Evolutionary conservation across 2,888 invertebrate species (phyloP), one percentile per base, ranked within the genome.

Genomic region (Sabatieria punctata): DNA sequence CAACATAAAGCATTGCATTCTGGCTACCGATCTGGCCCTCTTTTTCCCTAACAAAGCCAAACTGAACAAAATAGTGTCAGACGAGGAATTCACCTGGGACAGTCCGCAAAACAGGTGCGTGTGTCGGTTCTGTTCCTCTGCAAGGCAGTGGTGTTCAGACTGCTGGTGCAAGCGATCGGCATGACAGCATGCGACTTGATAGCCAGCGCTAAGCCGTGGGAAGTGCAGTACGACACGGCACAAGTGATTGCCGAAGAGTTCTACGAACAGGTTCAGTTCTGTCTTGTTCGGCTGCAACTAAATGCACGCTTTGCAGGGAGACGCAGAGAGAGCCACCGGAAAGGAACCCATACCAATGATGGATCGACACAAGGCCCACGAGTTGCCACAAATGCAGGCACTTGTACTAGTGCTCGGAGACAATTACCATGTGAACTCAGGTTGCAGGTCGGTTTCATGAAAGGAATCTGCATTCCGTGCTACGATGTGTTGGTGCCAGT

Each of bases 151-250:
- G 49, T 43, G 50, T 57, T 27, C 58, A 73, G 82, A 56, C 67
- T 75, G 44, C 66, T 82, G 27, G 72, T 79, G 2, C 77, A 80
- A 71, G 81, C 81, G 0, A 75, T 82, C 53, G 74, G 79, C 2
- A 85, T 85, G 84, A 84, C 84, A 0, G 79, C 80, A 0, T 79
- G 81, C 52, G 85, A 85, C 64, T 68, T 85, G 19, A 82, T 82
- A 46, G 82, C 84, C 1, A 79, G 80, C 54, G 78, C 82, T 1
- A 85, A 85, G 63, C 82, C 83, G 1, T 85, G 84, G 83, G 74
- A 78, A 23, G 73, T 81, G 2, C 84, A 85, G 67, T 75, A 77
- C 21, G 76, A 80, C 60, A 82, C 89, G 0, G 83, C 83, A 1
- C 75, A 76, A 60, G 79, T 82, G 6, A 84, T 85, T 46, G 81